Evolutionary conservation across 2,113 vertebrate species (phyloP).

Genomic region (Collichthys lucidus): DNA sequence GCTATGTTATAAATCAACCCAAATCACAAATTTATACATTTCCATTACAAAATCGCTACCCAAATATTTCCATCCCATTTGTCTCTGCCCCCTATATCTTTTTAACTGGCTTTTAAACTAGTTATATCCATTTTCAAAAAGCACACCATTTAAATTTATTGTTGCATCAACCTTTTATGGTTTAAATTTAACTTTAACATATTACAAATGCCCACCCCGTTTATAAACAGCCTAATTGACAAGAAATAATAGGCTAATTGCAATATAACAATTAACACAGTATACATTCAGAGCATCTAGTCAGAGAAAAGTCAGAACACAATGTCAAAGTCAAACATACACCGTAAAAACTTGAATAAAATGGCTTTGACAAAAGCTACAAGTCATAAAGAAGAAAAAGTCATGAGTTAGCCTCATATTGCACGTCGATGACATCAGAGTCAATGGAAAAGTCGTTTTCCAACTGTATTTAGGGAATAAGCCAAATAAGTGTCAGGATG

Average conservation of each 20-base stretch:
- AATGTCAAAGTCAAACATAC: constrained; percentile 57
- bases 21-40: constrained; percentile 93
- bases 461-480: constrained; percentile 20
- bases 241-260: constrained; percentile 63
- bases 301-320: constrained; percentile 60
- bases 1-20: constrained; percentile 95
- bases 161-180: constrained; percentile 91
- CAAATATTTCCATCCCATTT: constrained; percentile 88
- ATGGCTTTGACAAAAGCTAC: constrained; percentile 78
- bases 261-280: constrained; percentile 60
- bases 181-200: constrained; percentile 88
- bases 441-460: constrained; percentile 11
- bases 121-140: constrained; percentile 93
- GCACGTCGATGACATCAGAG: neutral
- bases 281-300: constrained; percentile 61
- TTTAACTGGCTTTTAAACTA: constrained; percentile 90
- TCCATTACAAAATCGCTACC: constrained; percentile 91
- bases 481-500: constrained; percentile 10
- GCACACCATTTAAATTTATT: constrained; percentile 88
- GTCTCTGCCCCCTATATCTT: constrained; percentile 84
- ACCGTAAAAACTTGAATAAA: constrained; percentile 44
- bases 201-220: constrained; percentile 85
- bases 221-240: constrained; percentile 79
- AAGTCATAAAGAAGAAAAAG: constrained; percentile 40
- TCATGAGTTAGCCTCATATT: constrained; percentile 3